Evolutionary conservation across 2,888 invertebrate species (phyloP), one percentile per base, ranked within the genome.

Genomic region (Chymomyza procnemis): DNA sequence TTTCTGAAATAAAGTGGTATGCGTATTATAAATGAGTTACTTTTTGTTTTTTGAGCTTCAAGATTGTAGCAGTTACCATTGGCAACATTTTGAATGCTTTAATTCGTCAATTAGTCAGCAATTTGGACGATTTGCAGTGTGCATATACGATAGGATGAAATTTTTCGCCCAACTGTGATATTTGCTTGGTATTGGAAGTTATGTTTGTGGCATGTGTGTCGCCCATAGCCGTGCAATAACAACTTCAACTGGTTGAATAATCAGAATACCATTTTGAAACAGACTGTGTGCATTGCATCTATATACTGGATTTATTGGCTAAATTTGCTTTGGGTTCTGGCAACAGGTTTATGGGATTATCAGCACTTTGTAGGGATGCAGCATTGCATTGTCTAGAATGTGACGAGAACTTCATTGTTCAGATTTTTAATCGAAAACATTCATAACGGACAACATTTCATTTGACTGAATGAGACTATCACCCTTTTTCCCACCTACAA

Each of bases 371-470:
- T 61, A 52, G 41, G 50, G 12, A 30, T 50, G 61, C 21, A 30
- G 30, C 50, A 34, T 52, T 26, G 50, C 48, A 61, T 55, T 30
- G 63, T 26, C 56, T 47, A 19, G 56, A 57, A 22, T 47, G 50
- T 58, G 56, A 54, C 55, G 54, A 56, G 69, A 64, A 64, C 56
- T 60, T 72, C 73, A 72, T 75, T 74, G 74, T 66, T 66, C 69
- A 66, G 50, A 59, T 72, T 74, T 74, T 46, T 46, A 57, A 66
- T 55, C 63, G 41, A 52, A 60, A 62, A 19, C 57, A 63, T 62
- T 55, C 18, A 47, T 60, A 62, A 46, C 54, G 41, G 61, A 66
- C 47, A 21, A 12, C 14, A 1, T 9, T n/a, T 3, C 30, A 30
- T 22, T 4, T 22, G 14, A 6, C 14, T 30, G 26, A 3, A 19